A percentile compares a stretch with the other conserved stretches of the same genome.
Conservation (phyloP, 2,888 invertebrate genomes). For the Tenthredo mesomela region DNA sequence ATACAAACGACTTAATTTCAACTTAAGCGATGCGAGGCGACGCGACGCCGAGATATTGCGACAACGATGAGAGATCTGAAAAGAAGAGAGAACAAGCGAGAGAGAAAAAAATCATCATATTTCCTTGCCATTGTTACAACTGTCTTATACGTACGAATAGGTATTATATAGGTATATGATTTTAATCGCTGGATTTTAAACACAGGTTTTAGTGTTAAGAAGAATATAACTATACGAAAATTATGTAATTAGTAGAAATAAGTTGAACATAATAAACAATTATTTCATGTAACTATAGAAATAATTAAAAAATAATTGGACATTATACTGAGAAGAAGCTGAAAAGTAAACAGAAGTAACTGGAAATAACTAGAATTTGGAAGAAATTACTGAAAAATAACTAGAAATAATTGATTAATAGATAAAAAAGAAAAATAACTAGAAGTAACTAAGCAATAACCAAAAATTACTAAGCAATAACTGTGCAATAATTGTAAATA, state of each 20-base stretch:
- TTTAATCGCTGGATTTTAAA: background rate
- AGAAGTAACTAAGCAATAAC: background rate
- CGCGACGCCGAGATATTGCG: slow-evolving; percentile 20
- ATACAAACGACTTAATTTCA: slow-evolving; percentile 51
- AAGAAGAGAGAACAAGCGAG: background rate
- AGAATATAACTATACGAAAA: background rate
- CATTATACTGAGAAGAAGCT: too few relatives aligned
- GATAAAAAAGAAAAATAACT: background rate
- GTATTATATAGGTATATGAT: background rate
- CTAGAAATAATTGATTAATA: background rate
- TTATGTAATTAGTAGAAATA: background rate
- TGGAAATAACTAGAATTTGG: background rate
- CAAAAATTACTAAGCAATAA: too few relatives aligned
- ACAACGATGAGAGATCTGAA: background rate
- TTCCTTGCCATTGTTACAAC: background rate
- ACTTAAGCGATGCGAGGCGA: background rate
- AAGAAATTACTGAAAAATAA: background rate
- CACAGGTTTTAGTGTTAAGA: background rate
- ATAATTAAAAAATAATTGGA: too few relatives aligned
- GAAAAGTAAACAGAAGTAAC: background rate
- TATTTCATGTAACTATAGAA: too few relatives aligned
- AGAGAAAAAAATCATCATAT: background rate
- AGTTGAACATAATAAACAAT: background rate
- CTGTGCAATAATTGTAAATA: background rate
- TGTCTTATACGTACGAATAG: background rate